A percentile compares a stretch with the other conserved stretches of the same genome.
Conservation (phyloP, 1,140 invertebrate species). For the Calliphora vicina region DNA sequence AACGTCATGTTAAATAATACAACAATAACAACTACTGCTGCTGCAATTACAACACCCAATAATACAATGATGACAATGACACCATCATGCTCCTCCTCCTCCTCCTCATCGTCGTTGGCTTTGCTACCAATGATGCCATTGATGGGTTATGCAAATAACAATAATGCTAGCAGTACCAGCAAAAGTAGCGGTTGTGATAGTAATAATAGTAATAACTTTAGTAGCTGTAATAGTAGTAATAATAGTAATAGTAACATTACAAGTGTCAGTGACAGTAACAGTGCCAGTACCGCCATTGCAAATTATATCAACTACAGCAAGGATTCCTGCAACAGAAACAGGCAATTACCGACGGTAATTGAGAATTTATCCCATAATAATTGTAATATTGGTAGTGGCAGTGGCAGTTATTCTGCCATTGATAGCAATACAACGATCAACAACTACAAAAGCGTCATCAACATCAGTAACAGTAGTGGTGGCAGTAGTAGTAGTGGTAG, state of each 20-base stretch:
- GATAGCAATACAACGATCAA: neutral
- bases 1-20: constrained; percentile 17
- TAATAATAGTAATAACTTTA: constrained; percentile 43
- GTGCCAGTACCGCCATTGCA: neutral
- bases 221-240: constrained; percentile 36
- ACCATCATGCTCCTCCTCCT: neutral
- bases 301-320: constrained; percentile 18
- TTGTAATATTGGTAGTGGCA: neutral
- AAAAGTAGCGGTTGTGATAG: constrained; percentile 47
- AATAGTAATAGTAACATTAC: neutral
- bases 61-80: no score
- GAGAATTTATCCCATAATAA: constrained; percentile 63
- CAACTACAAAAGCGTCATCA: constrained; percentile 31
- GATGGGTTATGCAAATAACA: constrained; percentile 14
- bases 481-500: constrained; percentile 20
- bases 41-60: neutral
- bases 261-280: constrained; percentile 36
- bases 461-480: neutral
- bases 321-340: constrained; percentile 40
- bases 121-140: neutral
- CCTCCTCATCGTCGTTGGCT: neutral
- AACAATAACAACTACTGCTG: neutral
- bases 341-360: constrained; percentile 62
- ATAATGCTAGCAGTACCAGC: neutral
- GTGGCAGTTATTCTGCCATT: neutral